Evolutionary conservation across 30 jellyfish, hydroid and myxozoan species (phyloP), one percentile per base, ranked within the genome.

Genomic region (Cassiopea xamachana): DNA sequence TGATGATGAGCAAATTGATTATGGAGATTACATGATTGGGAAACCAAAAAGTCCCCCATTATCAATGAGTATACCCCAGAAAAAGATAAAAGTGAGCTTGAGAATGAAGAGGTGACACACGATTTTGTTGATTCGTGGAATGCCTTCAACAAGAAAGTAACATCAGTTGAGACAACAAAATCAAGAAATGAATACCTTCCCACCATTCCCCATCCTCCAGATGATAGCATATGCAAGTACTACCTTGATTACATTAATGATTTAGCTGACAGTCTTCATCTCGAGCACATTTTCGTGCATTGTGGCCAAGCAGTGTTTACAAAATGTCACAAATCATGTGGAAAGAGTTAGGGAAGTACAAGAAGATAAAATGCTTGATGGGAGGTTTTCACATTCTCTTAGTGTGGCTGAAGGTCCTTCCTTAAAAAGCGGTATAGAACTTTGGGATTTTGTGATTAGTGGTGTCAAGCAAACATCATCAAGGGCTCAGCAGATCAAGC

Each of bases 401-500:
- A 17, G 93, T 85, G 81, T 85, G 93, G 93, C 87, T 85, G 47
- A 75, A 85, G 48, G 93, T 85, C 61, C 93, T 27, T 27, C 39
- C 39, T 71, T 17, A 72, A 85, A 84, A 70, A 72, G 91, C 91
- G 68, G 51, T 67, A 64, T 49, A 48, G 84, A 48, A 55, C 62
- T 48, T 71, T 48, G 73, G 91, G 84, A 83, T 83, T 68, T 83
- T 75, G 84, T 67, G 85, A 83, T 48, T 83, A 84, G 83, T 68
- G 83, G 91, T 70, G 75, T 68, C 75, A 83, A 69, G 84, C 84
- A 83, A 83, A 45, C 73, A 47, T 85, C 87, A 85, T 73, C 72
- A 87, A 85, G 59, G 93, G 94, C 88, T 77, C 94, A 87, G 89
- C 55, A 55, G 94, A 74, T 69, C 94, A 87, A 76, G 89, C 94